These are phyloP conservation scores for Clusia tigrina DNA, from an alignment of 2,888 invertebrate genomes.

Conservation along the genomic window DNA sequence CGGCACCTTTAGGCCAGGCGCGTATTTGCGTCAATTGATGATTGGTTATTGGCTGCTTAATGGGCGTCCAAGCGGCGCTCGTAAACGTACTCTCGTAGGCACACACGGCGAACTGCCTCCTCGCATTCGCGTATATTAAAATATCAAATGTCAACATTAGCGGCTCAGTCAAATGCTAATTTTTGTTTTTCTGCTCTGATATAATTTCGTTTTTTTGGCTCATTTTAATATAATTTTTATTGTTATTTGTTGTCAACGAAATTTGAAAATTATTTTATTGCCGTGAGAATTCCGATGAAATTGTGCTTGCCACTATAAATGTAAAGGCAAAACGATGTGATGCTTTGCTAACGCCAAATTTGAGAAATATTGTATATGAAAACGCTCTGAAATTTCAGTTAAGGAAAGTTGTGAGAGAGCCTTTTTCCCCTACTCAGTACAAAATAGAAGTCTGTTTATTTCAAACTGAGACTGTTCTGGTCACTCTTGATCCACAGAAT, in stretches of 20 bases:
- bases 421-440: too few species aligned
- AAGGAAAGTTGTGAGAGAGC: too few species aligned
- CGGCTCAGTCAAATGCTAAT: neutral
- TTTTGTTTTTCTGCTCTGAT: neutral
- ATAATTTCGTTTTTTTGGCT: neutral
- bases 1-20: too few species aligned
- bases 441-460: too few species aligned
- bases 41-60: neutral
- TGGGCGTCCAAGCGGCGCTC: neutral
- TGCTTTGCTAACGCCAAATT: neutral
- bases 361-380: too few species aligned
- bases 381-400: too few species aligned
- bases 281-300: neutral
- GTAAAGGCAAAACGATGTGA: neutral
- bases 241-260: neutral
- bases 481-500: too few species aligned
- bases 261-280: neutral
- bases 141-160: conserved; percentile 1
- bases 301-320: neutral
- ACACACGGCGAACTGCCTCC: neutral
- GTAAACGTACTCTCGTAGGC: too few species aligned
- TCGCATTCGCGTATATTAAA: neutral
- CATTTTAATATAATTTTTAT: neutral
- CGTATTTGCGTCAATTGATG: neutral
- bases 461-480: too few species aligned